Base-by-base conservation (phyloP, 2,888 invertebrate species). In the Lithophane ornitopus region DNA sequence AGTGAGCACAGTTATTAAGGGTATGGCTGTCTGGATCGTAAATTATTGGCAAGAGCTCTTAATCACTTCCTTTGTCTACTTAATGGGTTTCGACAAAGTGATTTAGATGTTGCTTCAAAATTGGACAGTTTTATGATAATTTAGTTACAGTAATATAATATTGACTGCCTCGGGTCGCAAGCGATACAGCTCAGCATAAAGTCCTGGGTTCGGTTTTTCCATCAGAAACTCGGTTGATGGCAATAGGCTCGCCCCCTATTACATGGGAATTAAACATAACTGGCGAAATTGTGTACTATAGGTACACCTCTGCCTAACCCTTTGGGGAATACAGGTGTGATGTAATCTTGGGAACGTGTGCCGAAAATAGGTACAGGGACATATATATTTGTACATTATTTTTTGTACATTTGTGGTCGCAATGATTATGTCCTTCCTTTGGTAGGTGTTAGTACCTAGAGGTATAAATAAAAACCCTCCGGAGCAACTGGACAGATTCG, bases 31-130 rank as follows among this genome's bases (percentile, higher is more conserved):
- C 19, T 59, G 28, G 44, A 14, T 56, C 46, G 46, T 54, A 66
- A 61, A 65, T 69, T 46, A 68, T 52, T 61, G 26, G 14, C 4
- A 26, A 19, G 22, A 59, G 44, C 63, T 74, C 44, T 22, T 54
- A 58, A 63, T 62, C 7, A 34, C 22, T 62, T 58, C 54, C 54
- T 70, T 75, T 81, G 59, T 75, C 6, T 19, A 52, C 14, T 66
- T 49, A 7, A 54, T 59, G 34, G 44, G 49, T 52, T 67, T 62
- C n/a, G 26, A 56, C 26, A 49, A 73, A 39, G 12, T 58, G 56
- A 70, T 59, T 46, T 41, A 52, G 49, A 34, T n/a, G 46, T n/a
- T 22, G n/a, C 14, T 26, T 58, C 14, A 11, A 73, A 34, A 39
- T 62, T 68, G 7, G 28, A 26, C 22, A 44, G 54, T 44, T 62